Conservation (phyloP, 2,888 invertebrate genomes). For the Sphaerophoria taeniata region DNA sequence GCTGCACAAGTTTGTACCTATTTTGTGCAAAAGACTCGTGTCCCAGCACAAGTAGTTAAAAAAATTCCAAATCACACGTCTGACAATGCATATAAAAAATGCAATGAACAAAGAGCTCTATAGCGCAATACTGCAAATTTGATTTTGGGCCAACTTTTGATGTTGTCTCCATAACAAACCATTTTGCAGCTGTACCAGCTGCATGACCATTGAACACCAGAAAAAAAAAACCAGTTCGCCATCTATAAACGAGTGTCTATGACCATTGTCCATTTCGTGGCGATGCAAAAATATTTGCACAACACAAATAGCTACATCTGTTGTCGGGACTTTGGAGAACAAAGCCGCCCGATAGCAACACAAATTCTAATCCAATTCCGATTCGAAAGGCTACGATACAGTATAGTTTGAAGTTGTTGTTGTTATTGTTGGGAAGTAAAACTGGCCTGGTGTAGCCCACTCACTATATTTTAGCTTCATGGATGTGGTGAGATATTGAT, state of each 20-base stretch:
- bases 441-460: conserved; percentile 44
- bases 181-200: conserved; percentile 30
- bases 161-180: background rate
- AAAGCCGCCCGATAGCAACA: conserved; percentile 48
- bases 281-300: conserved; percentile 39
- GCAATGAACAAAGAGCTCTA: conserved; percentile 25
- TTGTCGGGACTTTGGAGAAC: conserved; percentile 49
- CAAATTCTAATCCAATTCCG: conserved; percentile 70
- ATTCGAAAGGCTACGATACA: conserved; percentile 22
- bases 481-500: conserved; percentile 23
- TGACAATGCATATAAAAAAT: conserved; percentile 13
- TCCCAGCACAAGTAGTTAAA: conserved; percentile 24
- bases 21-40: conserved; percentile 43
- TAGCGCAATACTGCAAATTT: conserved; percentile 40
- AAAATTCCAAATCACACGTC: conserved; percentile 49
- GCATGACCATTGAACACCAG: conserved; percentile 14
- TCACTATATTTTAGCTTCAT: conserved; percentile 36
- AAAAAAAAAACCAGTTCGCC: conserved; percentile 44
- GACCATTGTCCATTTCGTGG: conserved; percentile 45
- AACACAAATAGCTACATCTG: conserved; percentile 69
- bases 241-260: background rate
- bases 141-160: conserved; percentile 21
- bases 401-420: conserved; percentile 4
- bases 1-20: background rate
- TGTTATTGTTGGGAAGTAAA: conserved; percentile 3